phyloP scores from a whole-genome alignment of 2,113 vertebrate species.

The Copsychus sechellarum region DNA sequence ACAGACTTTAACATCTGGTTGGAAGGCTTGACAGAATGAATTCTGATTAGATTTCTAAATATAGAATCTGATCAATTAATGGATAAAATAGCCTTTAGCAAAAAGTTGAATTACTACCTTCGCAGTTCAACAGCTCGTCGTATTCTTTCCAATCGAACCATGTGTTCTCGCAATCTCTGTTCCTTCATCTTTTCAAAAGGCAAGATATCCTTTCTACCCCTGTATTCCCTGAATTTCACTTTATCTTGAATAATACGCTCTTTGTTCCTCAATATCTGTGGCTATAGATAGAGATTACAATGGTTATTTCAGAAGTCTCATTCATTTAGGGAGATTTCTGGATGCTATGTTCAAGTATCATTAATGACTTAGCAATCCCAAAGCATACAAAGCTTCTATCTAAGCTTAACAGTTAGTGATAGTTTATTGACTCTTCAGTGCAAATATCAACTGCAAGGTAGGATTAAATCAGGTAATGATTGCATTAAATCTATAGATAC shows the following conservation, averaged over 20 bases:
- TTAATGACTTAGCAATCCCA: constrained; percentile 23
- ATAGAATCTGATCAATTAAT: constrained; percentile 15
- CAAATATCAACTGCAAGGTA: background rate
- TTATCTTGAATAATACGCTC: constrained; percentile 80
- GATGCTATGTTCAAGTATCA: background rate
- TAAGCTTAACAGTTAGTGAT: background rate
- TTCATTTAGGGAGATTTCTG: constrained; percentile 59
- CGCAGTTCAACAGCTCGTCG: constrained; percentile 89
- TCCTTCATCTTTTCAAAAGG: constrained; percentile 98
- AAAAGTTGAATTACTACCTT: constrained; percentile 77
- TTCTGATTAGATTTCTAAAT: constrained; percentile 10
- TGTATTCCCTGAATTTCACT: constrained; percentile 82
- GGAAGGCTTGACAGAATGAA: background rate
- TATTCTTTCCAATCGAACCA: constrained; percentile 87
- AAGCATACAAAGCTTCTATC: constrained; percentile 5
- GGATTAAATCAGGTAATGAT: background rate
- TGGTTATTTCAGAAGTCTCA: constrained; percentile 64
- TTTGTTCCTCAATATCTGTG: constrained; percentile 81
- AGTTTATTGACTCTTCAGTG: background rate
- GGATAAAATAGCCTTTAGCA: constrained; percentile 48
- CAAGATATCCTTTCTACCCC: constrained; percentile 85
- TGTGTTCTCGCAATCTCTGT: constrained; percentile 88
- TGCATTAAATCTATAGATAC: constrained; percentile 22
- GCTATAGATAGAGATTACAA: constrained; percentile 66
- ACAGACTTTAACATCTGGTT: constrained; percentile 12